Evolutionary conservation across 2,113 vertebrate genomes (phyloP).

Genomic region (Rostratula benghalensis): DNA sequence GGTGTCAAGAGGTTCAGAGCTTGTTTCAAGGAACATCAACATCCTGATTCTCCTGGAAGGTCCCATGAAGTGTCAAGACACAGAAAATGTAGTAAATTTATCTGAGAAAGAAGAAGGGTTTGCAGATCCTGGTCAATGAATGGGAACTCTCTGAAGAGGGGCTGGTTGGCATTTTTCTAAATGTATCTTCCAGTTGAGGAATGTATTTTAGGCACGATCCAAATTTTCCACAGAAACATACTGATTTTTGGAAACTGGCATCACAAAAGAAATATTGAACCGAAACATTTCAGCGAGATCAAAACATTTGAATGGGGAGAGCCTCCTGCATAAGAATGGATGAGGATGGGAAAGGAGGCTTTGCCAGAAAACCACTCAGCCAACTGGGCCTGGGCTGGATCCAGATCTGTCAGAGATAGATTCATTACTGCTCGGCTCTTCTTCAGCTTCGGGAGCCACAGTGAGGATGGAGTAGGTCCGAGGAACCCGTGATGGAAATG

Average conservation of each 20-base stretch:
- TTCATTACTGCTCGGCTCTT: background rate
- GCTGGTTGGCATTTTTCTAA: background rate
- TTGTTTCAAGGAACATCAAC: background rate
- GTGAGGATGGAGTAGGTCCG: background rate
- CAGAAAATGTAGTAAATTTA: background rate
- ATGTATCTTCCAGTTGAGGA: background rate
- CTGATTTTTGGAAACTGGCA: constrained; percentile 16
- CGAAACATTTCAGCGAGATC: constrained; percentile 17
- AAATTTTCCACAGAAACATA: background rate
- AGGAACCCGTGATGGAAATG: background rate
- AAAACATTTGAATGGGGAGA: constrained; percentile 44
- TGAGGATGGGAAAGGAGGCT: background rate
- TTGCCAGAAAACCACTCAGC: constrained; percentile 40
- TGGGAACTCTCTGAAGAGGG: background rate
- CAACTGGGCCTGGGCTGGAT: constrained; percentile 45
- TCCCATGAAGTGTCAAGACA: background rate
- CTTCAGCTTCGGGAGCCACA: background rate
- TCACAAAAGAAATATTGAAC: constrained; percentile 25
- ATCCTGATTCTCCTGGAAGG: background rate
- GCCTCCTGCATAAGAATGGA: background rate
- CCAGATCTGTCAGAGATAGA: constrained; percentile 6
- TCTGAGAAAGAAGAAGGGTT: background rate
- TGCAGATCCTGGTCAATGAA: background rate
- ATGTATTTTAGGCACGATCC: background rate
- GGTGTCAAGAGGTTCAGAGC: background rate